phyloP scores from a whole-genome alignment of 2,113 vertebrate genomes.

The Pedionomus torquatus region DNA sequence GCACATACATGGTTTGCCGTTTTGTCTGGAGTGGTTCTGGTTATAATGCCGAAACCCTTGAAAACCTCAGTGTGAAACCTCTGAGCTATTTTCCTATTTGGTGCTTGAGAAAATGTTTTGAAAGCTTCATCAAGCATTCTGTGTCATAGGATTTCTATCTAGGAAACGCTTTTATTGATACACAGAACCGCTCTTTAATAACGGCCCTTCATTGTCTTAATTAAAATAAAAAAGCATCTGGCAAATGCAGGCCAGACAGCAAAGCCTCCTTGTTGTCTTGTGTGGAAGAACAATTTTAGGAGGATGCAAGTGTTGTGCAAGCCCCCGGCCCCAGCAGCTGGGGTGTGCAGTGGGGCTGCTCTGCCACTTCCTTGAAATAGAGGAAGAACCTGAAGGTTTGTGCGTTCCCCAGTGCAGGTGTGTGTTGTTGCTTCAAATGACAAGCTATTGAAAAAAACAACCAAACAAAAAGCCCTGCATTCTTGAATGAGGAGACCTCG shows the following conservation, averaged over 20 bases:
- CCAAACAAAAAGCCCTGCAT: neutral
- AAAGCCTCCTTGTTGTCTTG: neutral
- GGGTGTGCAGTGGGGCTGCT: rapidly evolving
- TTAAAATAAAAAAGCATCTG: neutral
- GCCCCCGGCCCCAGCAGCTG: rapidly evolving
- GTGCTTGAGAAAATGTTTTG: neutral
- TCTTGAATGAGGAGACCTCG: neutral
- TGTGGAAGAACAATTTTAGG: neutral
- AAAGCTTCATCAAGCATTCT: neutral
- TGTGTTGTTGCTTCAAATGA: neutral
- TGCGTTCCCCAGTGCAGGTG: neutral
- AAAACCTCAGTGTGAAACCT: neutral
- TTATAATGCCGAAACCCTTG: neutral
- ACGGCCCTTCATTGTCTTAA: neutral
- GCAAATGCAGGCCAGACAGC: neutral
- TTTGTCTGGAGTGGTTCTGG: neutral
- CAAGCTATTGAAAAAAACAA: neutral
- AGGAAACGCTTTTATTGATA: neutral
- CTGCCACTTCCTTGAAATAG: neutral
- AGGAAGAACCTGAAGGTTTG: neutral
- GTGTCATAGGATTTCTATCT: neutral
- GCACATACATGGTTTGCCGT: neutral
- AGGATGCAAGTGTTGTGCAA: neutral
- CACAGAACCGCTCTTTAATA: neutral
- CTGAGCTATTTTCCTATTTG: neutral